These are phyloP conservation scores for Exephanes ischioxanthus DNA, from an alignment of 2,888 invertebrate species.

Conservation along the genomic window DNA sequence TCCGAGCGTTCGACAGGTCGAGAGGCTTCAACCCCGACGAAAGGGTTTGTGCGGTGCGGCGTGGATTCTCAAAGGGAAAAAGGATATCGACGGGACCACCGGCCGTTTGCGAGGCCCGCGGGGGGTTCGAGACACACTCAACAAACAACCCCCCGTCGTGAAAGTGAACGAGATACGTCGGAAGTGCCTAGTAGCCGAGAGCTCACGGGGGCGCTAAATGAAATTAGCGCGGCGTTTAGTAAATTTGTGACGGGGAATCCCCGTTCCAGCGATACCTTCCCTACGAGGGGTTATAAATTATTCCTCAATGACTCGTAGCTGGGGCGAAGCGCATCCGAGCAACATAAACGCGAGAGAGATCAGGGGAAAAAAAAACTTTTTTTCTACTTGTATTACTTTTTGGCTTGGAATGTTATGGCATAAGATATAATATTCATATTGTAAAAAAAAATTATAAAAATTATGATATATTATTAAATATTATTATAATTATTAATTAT, in stretches of 20 bases:
- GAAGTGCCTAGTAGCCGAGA: conserved; percentile 65
- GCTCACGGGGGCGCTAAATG: conserved; percentile 80
- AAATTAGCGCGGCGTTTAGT: conserved; percentile 84
- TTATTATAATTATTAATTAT: too few relatives aligned
- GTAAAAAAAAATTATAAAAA: too few relatives aligned
- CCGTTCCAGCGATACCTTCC: conserved; percentile 78
- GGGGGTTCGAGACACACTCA: conserved; percentile 63
- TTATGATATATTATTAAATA: too few relatives aligned
- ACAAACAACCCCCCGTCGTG: conserved; percentile 80
- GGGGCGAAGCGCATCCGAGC: conserved; percentile 19
- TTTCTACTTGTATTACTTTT: too few relatives aligned
- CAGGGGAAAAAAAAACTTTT: too few relatives aligned
- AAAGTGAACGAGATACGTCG: conserved; percentile 64
- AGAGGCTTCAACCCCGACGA: conserved; percentile 2
- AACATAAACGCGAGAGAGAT: conserved; percentile 1
- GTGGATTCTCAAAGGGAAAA: conserved; percentile 44
- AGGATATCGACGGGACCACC: conserved; percentile 48
- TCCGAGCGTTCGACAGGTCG: conserved; percentile 43
- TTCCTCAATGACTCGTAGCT: conserved; percentile 82
- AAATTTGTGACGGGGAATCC: conserved; percentile 77
- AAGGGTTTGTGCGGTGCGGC: conserved; percentile 43
- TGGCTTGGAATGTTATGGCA: too few relatives aligned
- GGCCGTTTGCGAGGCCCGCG: conserved; percentile 53
- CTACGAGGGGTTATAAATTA: conserved; percentile 82
- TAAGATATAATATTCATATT: too few relatives aligned